Base-by-base conservation (phyloP, 2,888 invertebrate species). In the Drosophila emarginata region DNA sequence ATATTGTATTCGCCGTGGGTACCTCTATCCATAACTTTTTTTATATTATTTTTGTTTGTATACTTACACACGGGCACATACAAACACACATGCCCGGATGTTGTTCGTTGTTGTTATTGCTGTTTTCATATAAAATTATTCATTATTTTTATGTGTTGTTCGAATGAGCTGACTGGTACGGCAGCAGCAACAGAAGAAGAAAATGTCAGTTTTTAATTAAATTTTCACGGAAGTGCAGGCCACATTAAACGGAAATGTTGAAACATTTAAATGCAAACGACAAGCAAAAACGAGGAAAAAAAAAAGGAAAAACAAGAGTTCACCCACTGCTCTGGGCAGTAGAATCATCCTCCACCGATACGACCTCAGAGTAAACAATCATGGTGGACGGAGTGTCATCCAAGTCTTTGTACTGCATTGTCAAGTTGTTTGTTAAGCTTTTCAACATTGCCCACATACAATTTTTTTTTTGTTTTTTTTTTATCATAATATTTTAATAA, bases 171-270 rank as follows among this genome's bases (percentile, higher is more conserved):
- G 57, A 39, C 37, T 23, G 57, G 57, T 39, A 23, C 26, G 11
- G 28, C 28, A 53, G 28, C 39, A 57, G 50, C 37, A 58, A 32
- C 72, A 72, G 26, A 36, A 63, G 76, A 73, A 72, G 64, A 77
- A 78, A 78, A 80, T 86, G 80, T 75, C 77, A 79, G 74, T 87
- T 88, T 79, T 89, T 88, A 89, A 89, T 89, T 89, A 89, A 89
- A 89, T 88, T 87, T 78, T 78, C 67, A 86, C 86, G 86, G 86
- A 80, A 88, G 78, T 79, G 77, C 76, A 78, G 45, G 77, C 67
- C 81, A 72, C 76, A 78, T 80, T 83, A 80, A 81, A 79, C 82
- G 88, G 86, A 89, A 77, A 84, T 82, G 82, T 87, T 84, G 77
- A 79, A 86, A 78, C 83, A 80, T 85, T 79, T 77, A 77, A 59